These are phyloP conservation scores for Digitonthophagus gazella DNA, from an alignment of 2,888 invertebrate species.

Conservation along the genomic window DNA sequence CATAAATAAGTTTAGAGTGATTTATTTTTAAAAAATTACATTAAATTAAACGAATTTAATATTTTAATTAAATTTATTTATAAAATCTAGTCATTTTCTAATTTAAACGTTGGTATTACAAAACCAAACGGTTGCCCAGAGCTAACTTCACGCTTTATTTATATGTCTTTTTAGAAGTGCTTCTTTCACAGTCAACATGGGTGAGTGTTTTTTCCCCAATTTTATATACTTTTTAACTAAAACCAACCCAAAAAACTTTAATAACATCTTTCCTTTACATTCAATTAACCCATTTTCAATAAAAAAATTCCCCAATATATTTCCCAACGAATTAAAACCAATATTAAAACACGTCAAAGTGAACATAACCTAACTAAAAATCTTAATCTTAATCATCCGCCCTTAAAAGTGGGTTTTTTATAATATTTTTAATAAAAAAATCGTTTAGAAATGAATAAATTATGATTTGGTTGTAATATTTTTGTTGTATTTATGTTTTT, in stretches of 20 bases:
- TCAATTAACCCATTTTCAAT: neutral
- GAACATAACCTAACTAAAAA: constrained; percentile 6
- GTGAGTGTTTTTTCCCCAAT: constrained; percentile 42
- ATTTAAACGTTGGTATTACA: neutral
- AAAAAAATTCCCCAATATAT: neutral
- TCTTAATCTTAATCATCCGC: constrained; percentile 13
- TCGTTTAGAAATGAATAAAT: neutral
- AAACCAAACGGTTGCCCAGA: neutral
- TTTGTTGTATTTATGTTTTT: neutral
- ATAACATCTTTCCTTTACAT: no score
- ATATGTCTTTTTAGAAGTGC: constrained; percentile 38
- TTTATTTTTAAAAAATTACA: no score
- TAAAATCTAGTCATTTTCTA: neutral
- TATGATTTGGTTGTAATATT: neutral
- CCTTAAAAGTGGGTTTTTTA: constrained; percentile 17
- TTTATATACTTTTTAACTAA: neutral
- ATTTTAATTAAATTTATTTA: neutral
- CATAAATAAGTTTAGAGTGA: no score
- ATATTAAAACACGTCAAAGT: neutral
- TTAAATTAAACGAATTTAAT: no score
- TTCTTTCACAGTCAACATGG: constrained; percentile 47
- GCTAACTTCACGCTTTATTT: neutral
- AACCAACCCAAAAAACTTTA: no score
- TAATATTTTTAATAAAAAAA: neutral
- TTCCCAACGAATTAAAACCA: neutral